These are phyloP conservation scores for Amphiprion percula DNA, from an alignment of 2,113 vertebrate species.

Conservation along the genomic window DNA sequence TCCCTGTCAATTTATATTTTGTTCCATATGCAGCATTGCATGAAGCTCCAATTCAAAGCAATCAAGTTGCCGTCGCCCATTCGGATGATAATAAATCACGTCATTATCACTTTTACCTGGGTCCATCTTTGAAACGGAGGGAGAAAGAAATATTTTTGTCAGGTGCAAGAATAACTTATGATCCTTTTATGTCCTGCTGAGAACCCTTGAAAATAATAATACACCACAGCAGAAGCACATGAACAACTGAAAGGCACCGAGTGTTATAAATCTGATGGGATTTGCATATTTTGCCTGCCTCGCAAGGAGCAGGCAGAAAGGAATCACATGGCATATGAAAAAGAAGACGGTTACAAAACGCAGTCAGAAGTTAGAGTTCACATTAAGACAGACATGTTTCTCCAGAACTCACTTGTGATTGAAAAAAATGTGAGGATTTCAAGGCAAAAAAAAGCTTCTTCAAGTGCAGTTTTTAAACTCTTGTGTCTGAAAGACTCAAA, in stretches of 20 bases:
- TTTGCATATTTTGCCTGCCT: slow-evolving; percentile 77
- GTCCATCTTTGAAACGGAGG: slow-evolving; percentile 72
- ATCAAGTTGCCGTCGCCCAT: slow-evolving; percentile 62
- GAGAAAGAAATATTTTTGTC: slow-evolving; percentile 72
- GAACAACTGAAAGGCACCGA: slow-evolving; percentile 71
- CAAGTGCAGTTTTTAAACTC: slow-evolving; percentile 22
- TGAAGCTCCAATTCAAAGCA: slow-evolving; percentile 67
- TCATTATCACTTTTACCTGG: slow-evolving; percentile 72
- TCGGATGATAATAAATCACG: slow-evolving; percentile 76
- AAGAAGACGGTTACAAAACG: slow-evolving; percentile 41
- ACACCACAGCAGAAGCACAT: slow-evolving; percentile 68
- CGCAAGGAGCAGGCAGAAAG: slow-evolving; percentile 52
- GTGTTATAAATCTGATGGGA: slow-evolving; percentile 81
- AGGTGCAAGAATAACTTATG: slow-evolving; percentile 82
- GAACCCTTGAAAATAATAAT: slow-evolving; percentile 83
- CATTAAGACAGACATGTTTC: slow-evolving; percentile 50
- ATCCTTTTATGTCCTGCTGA: slow-evolving; percentile 81
- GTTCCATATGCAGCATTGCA: slow-evolving; percentile 69
- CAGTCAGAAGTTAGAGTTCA: slow-evolving; percentile 58
- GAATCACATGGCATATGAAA: slow-evolving; percentile 59
- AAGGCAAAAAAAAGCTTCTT: slow-evolving; percentile 53
- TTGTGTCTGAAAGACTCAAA: slow-evolving; percentile 49
- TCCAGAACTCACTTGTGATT: slow-evolving; percentile 60
- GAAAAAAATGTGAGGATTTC: slow-evolving; percentile 50
- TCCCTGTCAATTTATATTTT: slow-evolving; percentile 75